These are phyloP conservation scores for Picus viridis DNA, from an alignment of 2,797 vertebrate genomes.

Conservation along the genomic window DNA sequence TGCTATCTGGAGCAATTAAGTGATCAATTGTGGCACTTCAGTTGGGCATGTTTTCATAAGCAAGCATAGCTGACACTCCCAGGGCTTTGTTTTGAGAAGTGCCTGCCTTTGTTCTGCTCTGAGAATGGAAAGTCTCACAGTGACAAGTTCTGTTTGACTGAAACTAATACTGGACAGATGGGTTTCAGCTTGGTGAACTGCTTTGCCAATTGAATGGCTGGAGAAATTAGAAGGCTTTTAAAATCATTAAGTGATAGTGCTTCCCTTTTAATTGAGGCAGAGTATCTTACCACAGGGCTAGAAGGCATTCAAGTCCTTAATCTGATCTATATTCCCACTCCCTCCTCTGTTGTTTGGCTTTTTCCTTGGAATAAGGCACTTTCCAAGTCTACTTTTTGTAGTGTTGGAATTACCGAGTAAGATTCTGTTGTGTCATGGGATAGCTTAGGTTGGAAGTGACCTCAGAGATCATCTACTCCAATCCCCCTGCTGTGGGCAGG, in stretches of 20 bases:
- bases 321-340: not conserved
- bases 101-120: not conserved
- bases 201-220: slow-evolving; percentile 28
- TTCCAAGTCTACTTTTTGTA: not conserved
- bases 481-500: too few species aligned
- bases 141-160: slow-evolving; percentile 5
- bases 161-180: slow-evolving; percentile 41
- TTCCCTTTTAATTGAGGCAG: slow-evolving; percentile 10
- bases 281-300: not conserved
- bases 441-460: not conserved
- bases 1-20: slow-evolving; percentile 19
- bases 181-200: slow-evolving; percentile 35
- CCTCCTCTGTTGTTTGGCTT: not conserved
- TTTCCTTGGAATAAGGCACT: not conserved
- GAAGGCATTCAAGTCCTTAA: not conserved
- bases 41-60: not conserved
- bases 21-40: slow-evolving; percentile 28
- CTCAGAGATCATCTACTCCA: too few species aligned
- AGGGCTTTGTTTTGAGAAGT: not conserved
- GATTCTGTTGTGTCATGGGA: not conserved
- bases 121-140: slow-evolving; percentile 8
- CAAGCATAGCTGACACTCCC: not conserved
- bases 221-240: slow-evolving; percentile 50
- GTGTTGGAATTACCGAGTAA: not conserved
- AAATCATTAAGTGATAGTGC: slow-evolving; percentile 20